Base-by-base conservation (phyloP, 2,888 invertebrate species). In the Leptogaster cylindrica region DNA sequence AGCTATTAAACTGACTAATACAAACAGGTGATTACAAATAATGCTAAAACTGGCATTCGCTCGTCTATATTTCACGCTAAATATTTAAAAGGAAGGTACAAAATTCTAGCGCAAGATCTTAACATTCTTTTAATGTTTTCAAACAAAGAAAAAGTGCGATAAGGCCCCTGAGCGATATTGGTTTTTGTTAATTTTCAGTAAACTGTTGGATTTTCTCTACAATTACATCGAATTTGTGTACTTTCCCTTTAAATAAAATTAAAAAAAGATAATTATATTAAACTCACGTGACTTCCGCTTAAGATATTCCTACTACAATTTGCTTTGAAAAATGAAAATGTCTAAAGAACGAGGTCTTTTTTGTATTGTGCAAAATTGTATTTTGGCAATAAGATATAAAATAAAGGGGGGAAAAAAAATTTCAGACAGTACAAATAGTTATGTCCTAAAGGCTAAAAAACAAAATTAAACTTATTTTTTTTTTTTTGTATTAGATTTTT, bases 161-260 rank as follows among this genome's bases (percentile, higher is more conserved):
- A 61, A 61, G 61, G 61, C 61, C 61, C 61, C 61, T 44, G 61
- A 61, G 61, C 61, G 61, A 61, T 61, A 61, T 61, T 61, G 44
- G 3, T 36, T 41, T 41, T 16, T 55, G 55, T 39, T 36, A 36
- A 55, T 55, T 36, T 39, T 36, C 10, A 55, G n/a, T n/a, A 52
- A 51, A 16, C 31, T 50, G 25, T 50, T 50, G 3, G 16, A 12
- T 14, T 50, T 12, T 12, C 25, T 50, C 28, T 46, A 12, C n/a
- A n/a, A n/a, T n/a, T 33, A 55, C 18, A 33, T 36, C 36, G 27
- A 61, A 25, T 27, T 44, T 44, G 61, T 44, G 61, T 61, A 61
- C 61, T 61, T 61, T 61, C 61, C 61, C 61, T 61, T 61, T 61
- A 61, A 61, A 61, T 44, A 61, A 61, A 55, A 55, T 41, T 61